A percentile compares a stretch with the other conserved stretches of the same genome.
Evolutionary conservation across 2,888 invertebrate species (phyloP).

Genomic region (Ypsolopha sequella): DNA sequence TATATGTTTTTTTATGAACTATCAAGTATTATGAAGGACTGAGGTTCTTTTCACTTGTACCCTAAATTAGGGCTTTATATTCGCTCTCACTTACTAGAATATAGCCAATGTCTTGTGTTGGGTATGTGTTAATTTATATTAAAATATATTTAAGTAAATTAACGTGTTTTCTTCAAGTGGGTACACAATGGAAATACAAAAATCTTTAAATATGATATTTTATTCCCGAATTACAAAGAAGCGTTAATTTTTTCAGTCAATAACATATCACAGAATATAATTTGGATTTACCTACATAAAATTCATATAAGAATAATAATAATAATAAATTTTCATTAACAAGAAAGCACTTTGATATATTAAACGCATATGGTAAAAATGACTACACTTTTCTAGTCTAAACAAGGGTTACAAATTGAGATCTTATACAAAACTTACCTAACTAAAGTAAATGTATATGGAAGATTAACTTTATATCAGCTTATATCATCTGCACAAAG

Average conservation of each 20-base stretch:
- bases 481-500: conserved; percentile 45
- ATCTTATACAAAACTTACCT: conserved; percentile 1
- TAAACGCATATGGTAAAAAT: neutral
- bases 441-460: neutral
- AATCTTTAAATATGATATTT: no score
- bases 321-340: neutral
- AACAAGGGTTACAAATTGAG: neutral
- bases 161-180: conserved; percentile 12
- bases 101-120: conserved; percentile 64
- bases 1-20: conserved; percentile 3
- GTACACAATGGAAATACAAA: neutral
- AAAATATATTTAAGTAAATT: conserved; percentile 54
- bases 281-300: conserved; percentile 1
- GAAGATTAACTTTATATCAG: neutral
- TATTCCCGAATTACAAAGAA: no score
- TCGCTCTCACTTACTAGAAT: conserved; percentile 50
- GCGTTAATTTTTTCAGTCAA: conserved; percentile 37
- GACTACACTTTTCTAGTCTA: neutral
- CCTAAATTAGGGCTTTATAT: conserved; percentile 69
- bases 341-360: neutral
- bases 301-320: neutral
- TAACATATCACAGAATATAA: conserved; percentile 47
- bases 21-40: conserved; percentile 60
- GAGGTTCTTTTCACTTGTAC: conserved; percentile 66
- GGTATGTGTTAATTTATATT: conserved; percentile 68